phyloP scores from a whole-genome alignment of 2,113 vertebrate species.

The Oryzias woworae region DNA sequence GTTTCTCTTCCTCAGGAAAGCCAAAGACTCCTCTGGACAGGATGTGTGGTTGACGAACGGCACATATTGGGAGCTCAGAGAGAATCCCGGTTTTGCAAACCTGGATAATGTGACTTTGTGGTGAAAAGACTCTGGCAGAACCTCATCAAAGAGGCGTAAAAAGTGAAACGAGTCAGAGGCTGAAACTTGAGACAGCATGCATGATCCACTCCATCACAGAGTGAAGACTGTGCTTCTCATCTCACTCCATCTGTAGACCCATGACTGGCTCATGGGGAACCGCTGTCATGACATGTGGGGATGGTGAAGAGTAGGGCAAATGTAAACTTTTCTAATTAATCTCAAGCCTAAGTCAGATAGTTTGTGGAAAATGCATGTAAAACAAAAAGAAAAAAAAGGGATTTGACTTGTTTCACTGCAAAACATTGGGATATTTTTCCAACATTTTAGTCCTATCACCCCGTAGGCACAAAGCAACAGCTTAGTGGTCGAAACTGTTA shows the following conservation, averaged over 20 bases:
- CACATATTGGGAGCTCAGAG: constrained; percentile 88
- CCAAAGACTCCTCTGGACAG: constrained; percentile 79
- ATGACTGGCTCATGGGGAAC: constrained; percentile 63
- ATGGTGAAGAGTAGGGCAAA: not conserved
- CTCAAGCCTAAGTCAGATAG: not conserved
- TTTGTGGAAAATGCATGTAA: not conserved
- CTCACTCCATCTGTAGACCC: constrained; percentile 1
- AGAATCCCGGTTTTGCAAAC: constrained; percentile 84
- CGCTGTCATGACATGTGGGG: not conserved
- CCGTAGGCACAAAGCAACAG: too few species aligned
- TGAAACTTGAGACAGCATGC: constrained; percentile 27
- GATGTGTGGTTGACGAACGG: constrained; percentile 89
- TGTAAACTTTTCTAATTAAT: constrained; percentile 16
- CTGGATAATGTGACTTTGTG: constrained; percentile 82
- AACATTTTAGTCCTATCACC: too few species aligned
- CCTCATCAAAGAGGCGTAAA: too few species aligned
- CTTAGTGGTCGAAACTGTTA: too few species aligned
- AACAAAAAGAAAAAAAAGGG: not conserved
- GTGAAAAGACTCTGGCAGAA: constrained; percentile 57
- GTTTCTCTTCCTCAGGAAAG: constrained; percentile 68
- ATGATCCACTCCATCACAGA: constrained; percentile 54
- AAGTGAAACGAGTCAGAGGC: too few species aligned
- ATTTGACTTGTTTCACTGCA: not conserved
- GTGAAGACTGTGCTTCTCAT: constrained; percentile 57
- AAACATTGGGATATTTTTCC: too few species aligned